A percentile compares a stretch with the other conserved stretches of the same genome.
phyloP scores from a whole-genome alignment of 2,113 vertebrate genomes.

The Elephantulus edwardii region DNA sequence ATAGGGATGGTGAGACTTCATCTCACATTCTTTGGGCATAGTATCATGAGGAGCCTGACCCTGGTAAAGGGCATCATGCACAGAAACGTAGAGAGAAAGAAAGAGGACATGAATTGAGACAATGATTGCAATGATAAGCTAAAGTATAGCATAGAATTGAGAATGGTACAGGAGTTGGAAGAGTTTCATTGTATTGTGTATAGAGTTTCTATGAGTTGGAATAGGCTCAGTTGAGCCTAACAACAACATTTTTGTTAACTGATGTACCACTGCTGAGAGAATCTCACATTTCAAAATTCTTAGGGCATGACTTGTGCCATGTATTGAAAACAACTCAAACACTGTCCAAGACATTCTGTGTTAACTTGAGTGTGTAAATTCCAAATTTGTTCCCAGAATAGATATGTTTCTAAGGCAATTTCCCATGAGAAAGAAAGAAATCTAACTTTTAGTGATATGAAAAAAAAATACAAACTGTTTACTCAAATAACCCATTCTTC shows the following conservation, averaged over 20 bases:
- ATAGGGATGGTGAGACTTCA: too few species aligned
- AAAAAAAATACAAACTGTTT: constrained; percentile 27
- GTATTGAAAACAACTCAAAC: constrained; percentile 49
- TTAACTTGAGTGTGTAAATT: constrained; percentile 46
- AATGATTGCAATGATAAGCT: too few species aligned
- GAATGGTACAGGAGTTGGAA: too few species aligned
- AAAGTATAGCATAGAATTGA: too few species aligned
- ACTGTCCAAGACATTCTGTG: constrained; percentile 34
- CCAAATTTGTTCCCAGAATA: constrained; percentile 45
- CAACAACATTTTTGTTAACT: not conserved
- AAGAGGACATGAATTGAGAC: too few species aligned
- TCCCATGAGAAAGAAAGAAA: constrained; percentile 58
- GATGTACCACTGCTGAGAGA: not conserved
- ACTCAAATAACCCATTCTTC: not conserved
- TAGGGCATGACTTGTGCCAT: not conserved
- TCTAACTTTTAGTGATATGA: constrained; percentile 1
- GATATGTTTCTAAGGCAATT: constrained; percentile 50
- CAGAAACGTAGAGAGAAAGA: too few species aligned
- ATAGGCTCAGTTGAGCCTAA: too few species aligned
- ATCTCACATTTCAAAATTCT: constrained; percentile 41
- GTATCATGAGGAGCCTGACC: too few species aligned
- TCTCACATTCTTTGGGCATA: too few species aligned
- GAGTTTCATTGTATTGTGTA: too few species aligned
- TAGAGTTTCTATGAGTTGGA: too few species aligned
- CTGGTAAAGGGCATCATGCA: too few species aligned